Conservation (phyloP, 2,888 invertebrate genomes). For the Macrosoma leucophasiata region DNA sequence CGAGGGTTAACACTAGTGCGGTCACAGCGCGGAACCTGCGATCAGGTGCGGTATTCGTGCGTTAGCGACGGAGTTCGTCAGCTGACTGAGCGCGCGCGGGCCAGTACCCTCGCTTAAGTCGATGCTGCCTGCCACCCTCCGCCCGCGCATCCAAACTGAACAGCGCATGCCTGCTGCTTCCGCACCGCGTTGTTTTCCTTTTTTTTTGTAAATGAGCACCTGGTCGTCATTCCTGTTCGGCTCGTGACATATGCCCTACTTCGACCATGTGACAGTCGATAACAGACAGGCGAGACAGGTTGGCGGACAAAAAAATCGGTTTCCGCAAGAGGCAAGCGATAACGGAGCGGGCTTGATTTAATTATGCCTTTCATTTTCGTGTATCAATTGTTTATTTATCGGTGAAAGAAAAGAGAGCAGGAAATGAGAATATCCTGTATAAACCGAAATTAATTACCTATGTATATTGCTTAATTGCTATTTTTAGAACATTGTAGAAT, state of each 20-base stretch:
- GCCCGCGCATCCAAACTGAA: constrained; percentile 54
- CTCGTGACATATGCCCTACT: constrained; percentile 32
- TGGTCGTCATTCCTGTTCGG: constrained; percentile 30
- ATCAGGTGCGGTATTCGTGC: constrained; percentile 35
- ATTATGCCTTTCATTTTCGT: no score
- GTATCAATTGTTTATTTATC: no score
- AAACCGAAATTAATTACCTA: no score
- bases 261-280: constrained; percentile 34
- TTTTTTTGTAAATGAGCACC: constrained; percentile 33
- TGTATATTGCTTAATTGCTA: no score
- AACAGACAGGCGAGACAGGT: constrained; percentile 31
- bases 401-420: no score
- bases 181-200: constrained; percentile 43
- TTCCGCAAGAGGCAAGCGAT: constrained; percentile 17
- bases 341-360: no score
- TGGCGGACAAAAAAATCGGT: constrained; percentile 17
- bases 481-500: no score
- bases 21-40: constrained; percentile 33
- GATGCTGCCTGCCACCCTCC: constrained; percentile 68
- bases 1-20: constrained; percentile 31
- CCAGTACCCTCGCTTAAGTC: constrained; percentile 65
- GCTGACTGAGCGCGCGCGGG: constrained; percentile 72
- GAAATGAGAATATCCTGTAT: no score
- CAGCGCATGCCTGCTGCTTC: constrained; percentile 59
- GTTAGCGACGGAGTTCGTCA: constrained; percentile 50